These are phyloP conservation scores for Eremobia ochroleuca DNA, from an alignment of 2,888 invertebrate species.

Conservation along the genomic window DNA sequence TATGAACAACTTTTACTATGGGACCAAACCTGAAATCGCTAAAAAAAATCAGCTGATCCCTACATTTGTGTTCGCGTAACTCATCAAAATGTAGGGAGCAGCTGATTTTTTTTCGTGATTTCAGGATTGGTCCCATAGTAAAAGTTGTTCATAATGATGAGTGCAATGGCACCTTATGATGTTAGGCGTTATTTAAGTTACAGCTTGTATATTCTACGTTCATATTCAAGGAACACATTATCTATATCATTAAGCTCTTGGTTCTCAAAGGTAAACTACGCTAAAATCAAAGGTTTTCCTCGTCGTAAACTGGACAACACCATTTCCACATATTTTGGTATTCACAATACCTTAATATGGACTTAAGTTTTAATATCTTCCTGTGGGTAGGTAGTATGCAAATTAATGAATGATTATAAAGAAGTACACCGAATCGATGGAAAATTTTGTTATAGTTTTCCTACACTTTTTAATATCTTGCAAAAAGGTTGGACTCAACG, in stretches of 20 bases:
- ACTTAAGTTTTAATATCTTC: slow-evolving; percentile 1
- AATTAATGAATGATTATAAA: not conserved
- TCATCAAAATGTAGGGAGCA: too few relatives aligned
- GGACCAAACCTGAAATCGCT: too few relatives aligned
- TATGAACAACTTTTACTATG: too few relatives aligned
- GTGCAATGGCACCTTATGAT: too few relatives aligned
- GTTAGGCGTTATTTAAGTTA: too few relatives aligned
- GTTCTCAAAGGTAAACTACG: slow-evolving; percentile 4
- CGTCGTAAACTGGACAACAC: not conserved
- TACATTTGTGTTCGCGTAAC: too few relatives aligned
- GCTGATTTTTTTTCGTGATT: too few relatives aligned
- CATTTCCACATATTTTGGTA: slow-evolving; percentile 8
- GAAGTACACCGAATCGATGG: not conserved
- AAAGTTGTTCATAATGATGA: too few relatives aligned
- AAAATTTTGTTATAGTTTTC: not conserved
- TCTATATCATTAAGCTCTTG: not conserved
- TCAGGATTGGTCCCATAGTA: too few relatives aligned
- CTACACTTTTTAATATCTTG: not conserved
- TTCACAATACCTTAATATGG: not conserved
- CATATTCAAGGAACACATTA: not conserved
- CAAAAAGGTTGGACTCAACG: not conserved
- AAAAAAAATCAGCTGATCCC: too few relatives aligned
- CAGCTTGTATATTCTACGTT: too few relatives aligned
- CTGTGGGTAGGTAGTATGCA: not conserved
- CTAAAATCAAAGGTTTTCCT: slow-evolving; percentile 29